Conservation (phyloP, 2,888 invertebrate species). For the Hemistola chrysoprasaria region DNA sequence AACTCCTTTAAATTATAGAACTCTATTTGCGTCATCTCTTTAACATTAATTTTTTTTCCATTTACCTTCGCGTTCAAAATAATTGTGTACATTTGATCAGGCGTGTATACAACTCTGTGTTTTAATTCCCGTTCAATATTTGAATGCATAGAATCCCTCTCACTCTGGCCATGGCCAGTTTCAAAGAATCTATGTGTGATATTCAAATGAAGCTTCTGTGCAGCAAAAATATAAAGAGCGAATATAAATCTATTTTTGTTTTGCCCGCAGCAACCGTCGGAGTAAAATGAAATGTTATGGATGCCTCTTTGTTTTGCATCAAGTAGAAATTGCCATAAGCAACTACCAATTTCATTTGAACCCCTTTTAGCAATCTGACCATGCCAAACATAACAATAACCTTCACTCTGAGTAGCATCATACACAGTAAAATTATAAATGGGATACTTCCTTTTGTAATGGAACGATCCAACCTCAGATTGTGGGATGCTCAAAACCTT, state of each 20-base stretch:
- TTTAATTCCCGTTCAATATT: background rate
- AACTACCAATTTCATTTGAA: background rate
- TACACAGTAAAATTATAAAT: background rate
- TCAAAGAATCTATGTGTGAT: constrained; percentile 1
- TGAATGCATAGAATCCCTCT: constrained; percentile 1
- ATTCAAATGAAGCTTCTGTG: constrained; percentile 1
- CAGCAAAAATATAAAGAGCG: background rate
- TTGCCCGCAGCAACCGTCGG: constrained; percentile 2
- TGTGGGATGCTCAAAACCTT: background rate
- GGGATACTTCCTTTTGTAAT: constrained; percentile 1
- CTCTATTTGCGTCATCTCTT: background rate
- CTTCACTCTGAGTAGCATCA: background rate
- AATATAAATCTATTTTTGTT: constrained; percentile 3
- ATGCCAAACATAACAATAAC: constrained; percentile 2
- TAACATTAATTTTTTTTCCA: background rate
- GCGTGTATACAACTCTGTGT: background rate
- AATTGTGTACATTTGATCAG: background rate
- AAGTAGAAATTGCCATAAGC: background rate
- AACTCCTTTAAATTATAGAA: background rate
- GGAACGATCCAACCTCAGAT: background rate
- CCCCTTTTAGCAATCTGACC: background rate
- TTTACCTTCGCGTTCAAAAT: background rate
- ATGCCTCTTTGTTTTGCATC: background rate
- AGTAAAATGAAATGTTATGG: background rate
- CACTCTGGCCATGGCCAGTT: constrained; percentile 2